Conservation (phyloP, 2,113 vertebrate species). For the Desmodus rotundus region DNA sequence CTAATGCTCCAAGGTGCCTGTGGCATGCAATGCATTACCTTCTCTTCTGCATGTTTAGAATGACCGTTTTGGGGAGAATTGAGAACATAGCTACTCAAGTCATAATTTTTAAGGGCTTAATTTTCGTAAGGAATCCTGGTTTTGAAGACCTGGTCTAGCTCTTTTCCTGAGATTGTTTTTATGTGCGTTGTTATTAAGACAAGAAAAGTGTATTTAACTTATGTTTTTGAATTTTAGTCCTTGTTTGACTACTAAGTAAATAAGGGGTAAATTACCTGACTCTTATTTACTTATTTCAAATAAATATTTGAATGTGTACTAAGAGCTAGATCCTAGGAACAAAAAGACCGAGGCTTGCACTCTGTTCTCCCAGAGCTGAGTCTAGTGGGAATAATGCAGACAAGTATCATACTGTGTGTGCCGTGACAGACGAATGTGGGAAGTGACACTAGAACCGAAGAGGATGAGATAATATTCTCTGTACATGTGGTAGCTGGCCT, state of each 20-base stretch:
- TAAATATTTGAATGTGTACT: conserved; percentile 3
- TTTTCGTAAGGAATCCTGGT: neutral
- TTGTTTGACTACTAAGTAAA: neutral
- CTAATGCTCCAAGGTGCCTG: neutral
- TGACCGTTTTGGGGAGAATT: neutral
- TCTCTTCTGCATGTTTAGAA: neutral
- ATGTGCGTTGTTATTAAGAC: neutral
- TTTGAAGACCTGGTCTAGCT: neutral
- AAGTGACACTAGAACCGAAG: neutral
- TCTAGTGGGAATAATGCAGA: neutral
- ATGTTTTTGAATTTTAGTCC: conserved; percentile 10
- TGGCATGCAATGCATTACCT: neutral
- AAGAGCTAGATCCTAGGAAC: neutral
- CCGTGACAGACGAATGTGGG: neutral
- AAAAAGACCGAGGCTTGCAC: neutral
- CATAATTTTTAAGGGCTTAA: neutral
- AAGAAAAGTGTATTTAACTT: neutral
- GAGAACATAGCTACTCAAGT: neutral
- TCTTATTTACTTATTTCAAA: neutral
- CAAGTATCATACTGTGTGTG: neutral
- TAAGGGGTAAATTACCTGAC: neutral
- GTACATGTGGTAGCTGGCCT: neutral
- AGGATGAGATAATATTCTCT: neutral
- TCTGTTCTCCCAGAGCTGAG: neutral
- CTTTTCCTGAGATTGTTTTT: neutral